Percentiles rank a stretch among this genome's conserved stretches.
Conservation (phyloP, 2,797 vertebrate species). For the Limosa lapponica region DNA sequence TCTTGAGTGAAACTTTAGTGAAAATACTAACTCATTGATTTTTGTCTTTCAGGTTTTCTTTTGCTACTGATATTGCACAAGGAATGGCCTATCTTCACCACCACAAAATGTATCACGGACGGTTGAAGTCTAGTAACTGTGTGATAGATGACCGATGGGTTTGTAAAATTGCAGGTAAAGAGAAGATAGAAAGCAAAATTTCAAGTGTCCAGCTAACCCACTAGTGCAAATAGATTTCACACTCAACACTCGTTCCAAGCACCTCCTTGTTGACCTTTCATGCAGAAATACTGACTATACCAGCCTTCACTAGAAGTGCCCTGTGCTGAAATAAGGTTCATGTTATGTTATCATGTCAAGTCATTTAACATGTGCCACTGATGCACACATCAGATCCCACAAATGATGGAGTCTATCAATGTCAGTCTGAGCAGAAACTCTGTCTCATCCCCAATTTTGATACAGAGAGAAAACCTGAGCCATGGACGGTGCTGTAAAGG, state of each 20-base stretch:
- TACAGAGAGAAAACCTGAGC: not conserved
- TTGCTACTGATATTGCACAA: slow-evolving; percentile 84
- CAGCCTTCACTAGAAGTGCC: not conserved
- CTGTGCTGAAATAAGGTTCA: not conserved
- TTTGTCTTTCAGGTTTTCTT: slow-evolving; percentile 82
- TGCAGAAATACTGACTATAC: not conserved
- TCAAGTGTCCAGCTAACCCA: not conserved
- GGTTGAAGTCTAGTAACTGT: slow-evolving; percentile 84
- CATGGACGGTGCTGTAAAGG: not conserved
- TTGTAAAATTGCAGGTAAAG: slow-evolving; percentile 87
- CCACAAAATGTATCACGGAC: slow-evolving; percentile 82
- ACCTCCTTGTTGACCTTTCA: not conserved
- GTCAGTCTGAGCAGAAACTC: not conserved
- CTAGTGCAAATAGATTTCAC: not conserved
- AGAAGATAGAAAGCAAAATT: not conserved
- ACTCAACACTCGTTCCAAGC: not conserved
- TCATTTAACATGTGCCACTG: not conserved
- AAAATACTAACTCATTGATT: not conserved
- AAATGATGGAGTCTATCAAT: not conserved
- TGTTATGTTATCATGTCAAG: not conserved
- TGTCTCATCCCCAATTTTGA: not conserved
- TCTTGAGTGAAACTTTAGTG: not conserved
- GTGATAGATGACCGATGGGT: slow-evolving; percentile 88
- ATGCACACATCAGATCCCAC: not conserved
- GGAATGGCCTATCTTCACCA: slow-evolving; percentile 88